phyloP scores from a whole-genome alignment of 2,888 invertebrate species.

The Pristionchus maxplancki region DNA sequence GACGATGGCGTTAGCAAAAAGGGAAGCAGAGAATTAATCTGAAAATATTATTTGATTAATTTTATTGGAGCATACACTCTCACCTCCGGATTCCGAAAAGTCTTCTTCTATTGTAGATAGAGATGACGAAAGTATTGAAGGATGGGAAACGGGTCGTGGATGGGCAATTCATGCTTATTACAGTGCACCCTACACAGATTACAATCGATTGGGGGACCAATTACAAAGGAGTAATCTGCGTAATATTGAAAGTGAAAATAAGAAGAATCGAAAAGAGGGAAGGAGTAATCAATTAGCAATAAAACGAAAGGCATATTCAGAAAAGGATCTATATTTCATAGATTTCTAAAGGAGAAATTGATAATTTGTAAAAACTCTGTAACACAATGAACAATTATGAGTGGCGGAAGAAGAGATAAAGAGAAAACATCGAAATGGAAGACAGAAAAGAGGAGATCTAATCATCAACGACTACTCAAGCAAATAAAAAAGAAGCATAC shows the following conservation, averaged over 20 bases:
- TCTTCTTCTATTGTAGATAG: slow-evolving; percentile 38
- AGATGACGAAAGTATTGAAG: slow-evolving; percentile 31
- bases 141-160: background rate
- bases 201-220: background rate
- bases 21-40: background rate
- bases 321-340: slow-evolving; percentile 2
- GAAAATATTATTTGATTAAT: background rate
- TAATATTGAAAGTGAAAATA: slow-evolving; percentile 4
- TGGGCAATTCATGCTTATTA: slow-evolving; percentile 39
- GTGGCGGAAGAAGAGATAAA: background rate
- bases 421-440: background rate
- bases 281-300: background rate
- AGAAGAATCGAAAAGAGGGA: background rate
- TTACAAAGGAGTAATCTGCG: background rate
- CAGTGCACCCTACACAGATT: slow-evolving; percentile 31
- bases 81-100: slow-evolving; percentile 12
- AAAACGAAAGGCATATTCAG: slow-evolving; percentile 8
- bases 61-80: background rate
- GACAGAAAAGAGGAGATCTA: slow-evolving; percentile 1
- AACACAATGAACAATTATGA: slow-evolving; percentile 25
- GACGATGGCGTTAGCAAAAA: background rate
- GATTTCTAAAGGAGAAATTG: background rate
- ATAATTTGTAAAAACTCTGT: slow-evolving; percentile 46
- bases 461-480: background rate
- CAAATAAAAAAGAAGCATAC: background rate